Base-by-base conservation (phyloP, 2,113 vertebrate genomes). In the Mormyrus iriodes region DNA sequence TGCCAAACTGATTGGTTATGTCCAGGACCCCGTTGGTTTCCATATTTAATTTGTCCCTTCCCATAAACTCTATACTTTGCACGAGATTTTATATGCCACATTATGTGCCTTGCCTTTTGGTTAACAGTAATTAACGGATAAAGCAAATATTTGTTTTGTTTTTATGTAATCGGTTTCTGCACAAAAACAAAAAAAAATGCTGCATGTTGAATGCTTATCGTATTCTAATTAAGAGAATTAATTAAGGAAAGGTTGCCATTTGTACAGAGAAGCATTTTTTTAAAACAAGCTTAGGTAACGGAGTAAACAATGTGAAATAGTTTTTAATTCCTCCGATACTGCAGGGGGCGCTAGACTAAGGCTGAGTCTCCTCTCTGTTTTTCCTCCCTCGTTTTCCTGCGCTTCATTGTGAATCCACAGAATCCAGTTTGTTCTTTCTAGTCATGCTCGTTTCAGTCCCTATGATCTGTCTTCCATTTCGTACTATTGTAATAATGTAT, bases 61-160 rank as follows among this genome's bases (percentile, higher is more conserved):
- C 87, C 91, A 76, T 92, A 92, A 90, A 92, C 94, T 94, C 94
- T 96, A 94, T 96, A 95, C 96, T 98, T 98, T 99, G 98, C 98
- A 98, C 97, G 97, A 96, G 94, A 95, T 96, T 97, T 97, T 97
- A 94, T 97, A 92, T 96, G 97, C 95, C 97, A 98, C 97, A 97
- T 97, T 95, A 98, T 97, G 98, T 99, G 98, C 98, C 98, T 99
- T 99, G 97, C 97, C 95, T 97, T 79, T 95, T 94, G 94, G 95
- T 95, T 96, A 95, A 95, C 89, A 94, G 93, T 89, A 94, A 92
- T 94, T 95, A 94, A 94, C 94, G 94, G 95, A 95, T 90, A 89
- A 93, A 46, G 42, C 13, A 53, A 65, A 92, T 87, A 9, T 88
- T 90, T 8, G 24, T 83, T 90, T 88, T 92, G 49, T 92, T 90